A percentile compares a stretch with the other conserved stretches of the same genome.
Evolutionary conservation across 2,888 invertebrate genomes (phyloP).

Genomic region (Brenthis hecate): DNA sequence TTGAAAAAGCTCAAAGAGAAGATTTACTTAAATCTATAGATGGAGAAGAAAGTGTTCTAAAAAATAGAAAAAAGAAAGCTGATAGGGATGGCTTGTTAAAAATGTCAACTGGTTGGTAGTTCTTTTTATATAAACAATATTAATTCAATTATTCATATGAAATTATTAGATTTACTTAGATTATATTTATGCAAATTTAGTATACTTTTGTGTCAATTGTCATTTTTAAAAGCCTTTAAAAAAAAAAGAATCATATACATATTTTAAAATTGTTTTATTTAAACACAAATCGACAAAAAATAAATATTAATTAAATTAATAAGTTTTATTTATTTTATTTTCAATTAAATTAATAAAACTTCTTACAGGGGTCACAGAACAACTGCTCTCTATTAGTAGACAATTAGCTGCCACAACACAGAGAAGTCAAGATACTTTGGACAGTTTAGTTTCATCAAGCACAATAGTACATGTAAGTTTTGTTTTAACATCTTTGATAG

Average conservation of each 20-base stretch:
- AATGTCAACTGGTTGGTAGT: constrained; percentile 81
- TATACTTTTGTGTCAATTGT: too few species aligned
- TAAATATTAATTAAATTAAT: too few species aligned
- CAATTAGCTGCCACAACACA: constrained; percentile 94
- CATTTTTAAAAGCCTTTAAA: too few species aligned
- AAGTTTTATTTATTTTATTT: background rate
- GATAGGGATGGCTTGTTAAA: constrained; percentile 86
- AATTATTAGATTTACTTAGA: background rate
- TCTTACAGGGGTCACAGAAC: constrained; percentile 89
- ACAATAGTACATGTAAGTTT: constrained; percentile 82
- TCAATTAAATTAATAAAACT: constrained; percentile 1
- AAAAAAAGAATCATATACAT: too few species aligned
- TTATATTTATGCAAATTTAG: too few species aligned
- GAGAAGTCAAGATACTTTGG: constrained; percentile 92
- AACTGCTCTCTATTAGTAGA: constrained; percentile 91
- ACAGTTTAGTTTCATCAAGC: constrained; percentile 87
- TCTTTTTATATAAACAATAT: constrained; percentile 10
- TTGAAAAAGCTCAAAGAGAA: constrained; percentile 89
- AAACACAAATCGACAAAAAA: too few species aligned
- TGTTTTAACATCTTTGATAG: background rate
- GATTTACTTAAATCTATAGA: constrained; percentile 83
- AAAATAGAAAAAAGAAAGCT: constrained; percentile 85
- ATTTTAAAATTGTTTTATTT: too few species aligned
- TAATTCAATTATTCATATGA: background rate
- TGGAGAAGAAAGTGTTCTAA: constrained; percentile 75